These are phyloP conservation scores for Gandaritis pyraliata DNA, from an alignment of 2,888 invertebrate genomes.

Conservation along the genomic window DNA sequence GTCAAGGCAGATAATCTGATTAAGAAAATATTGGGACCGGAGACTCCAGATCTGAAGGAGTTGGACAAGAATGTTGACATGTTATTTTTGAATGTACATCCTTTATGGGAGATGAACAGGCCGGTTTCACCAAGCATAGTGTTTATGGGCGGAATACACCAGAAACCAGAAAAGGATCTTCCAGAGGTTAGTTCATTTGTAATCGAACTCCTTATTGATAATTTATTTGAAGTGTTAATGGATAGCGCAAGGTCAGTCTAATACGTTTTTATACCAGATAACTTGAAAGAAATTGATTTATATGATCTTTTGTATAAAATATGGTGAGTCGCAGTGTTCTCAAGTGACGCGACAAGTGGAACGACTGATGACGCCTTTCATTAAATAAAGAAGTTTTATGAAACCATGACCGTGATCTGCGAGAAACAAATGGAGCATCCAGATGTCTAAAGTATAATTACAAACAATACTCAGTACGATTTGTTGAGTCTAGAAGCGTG, in stretches of 20 bases:
- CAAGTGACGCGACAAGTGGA: no score
- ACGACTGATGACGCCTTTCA: conserved; percentile 8
- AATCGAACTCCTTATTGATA: no score
- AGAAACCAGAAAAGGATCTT: conserved; percentile 58
- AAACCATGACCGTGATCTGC: conserved; percentile 8
- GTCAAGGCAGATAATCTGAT: conserved; percentile 33
- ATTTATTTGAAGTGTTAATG: no score
- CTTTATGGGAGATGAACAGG: conserved; percentile 57
- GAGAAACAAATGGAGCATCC: conserved; percentile 28
- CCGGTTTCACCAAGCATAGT: conserved; percentile 66
- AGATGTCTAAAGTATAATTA: conserved; percentile 47
- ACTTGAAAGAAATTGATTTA: conserved; percentile 39
- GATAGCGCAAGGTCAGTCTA: not conserved
- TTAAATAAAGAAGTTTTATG: conserved; percentile 14
- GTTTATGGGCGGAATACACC: conserved; percentile 67
- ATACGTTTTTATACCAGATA: conserved; percentile 40
- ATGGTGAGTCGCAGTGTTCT: no score
- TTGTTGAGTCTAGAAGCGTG: conserved; percentile 64
- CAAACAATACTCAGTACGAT: conserved; percentile 60
- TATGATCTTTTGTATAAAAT: conserved; percentile 22
- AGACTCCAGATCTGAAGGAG: conserved; percentile 42
- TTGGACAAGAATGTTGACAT: conserved; percentile 55
- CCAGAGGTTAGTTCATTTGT: conserved; percentile 54
- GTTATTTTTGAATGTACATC: conserved; percentile 66
- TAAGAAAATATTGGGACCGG: conserved; percentile 44